Evolutionary conservation across 2,113 vertebrate species (phyloP).

Genomic region (Gavialis gangeticus): DNA sequence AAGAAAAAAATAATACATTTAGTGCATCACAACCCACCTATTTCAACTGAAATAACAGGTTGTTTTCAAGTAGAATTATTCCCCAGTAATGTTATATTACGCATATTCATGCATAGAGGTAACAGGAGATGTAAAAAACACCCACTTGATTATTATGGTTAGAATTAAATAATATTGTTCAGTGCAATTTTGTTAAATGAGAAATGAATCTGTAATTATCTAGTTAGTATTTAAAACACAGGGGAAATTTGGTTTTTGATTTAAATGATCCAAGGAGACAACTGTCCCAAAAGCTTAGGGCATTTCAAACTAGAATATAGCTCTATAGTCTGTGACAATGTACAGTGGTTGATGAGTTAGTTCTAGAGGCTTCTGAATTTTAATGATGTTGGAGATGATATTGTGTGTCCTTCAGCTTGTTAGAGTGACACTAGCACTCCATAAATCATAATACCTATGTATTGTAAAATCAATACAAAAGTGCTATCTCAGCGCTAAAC

Average conservation of each 20-base stretch:
- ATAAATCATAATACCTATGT: conserved; percentile 99
- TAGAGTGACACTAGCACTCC: conserved; percentile 99
- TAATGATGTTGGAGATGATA: conserved; percentile 99
- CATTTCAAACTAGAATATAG: conserved; percentile 65
- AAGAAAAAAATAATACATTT: fast-evolving
- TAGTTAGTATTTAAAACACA: background rate
- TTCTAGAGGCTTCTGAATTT: conserved; percentile 99
- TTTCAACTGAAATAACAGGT: fast-evolving
- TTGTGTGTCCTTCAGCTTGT: conserved; percentile 99
- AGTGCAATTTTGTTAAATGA: background rate
- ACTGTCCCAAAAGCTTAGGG: conserved; percentile 60
- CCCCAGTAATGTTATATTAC: background rate
- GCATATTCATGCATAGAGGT: background rate
- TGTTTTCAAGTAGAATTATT: fast-evolving
- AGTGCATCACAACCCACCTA: background rate
- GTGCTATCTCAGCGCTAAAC: conserved; percentile 98
- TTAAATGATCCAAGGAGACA: conserved; percentile 34
- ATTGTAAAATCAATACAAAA: conserved; percentile 99
- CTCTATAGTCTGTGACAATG: conserved; percentile 87
- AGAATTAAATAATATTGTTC: background rate
- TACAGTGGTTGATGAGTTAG: conserved; percentile 95
- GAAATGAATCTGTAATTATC: background rate
- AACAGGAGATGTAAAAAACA: background rate
- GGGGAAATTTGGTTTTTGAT: background rate
- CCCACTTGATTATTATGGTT: background rate